A percentile compares a stretch with the other conserved stretches of the same genome.
Evolutionary conservation across 1,140 invertebrate species (phyloP).

Genomic region (Procambarus virginalis): DNA sequence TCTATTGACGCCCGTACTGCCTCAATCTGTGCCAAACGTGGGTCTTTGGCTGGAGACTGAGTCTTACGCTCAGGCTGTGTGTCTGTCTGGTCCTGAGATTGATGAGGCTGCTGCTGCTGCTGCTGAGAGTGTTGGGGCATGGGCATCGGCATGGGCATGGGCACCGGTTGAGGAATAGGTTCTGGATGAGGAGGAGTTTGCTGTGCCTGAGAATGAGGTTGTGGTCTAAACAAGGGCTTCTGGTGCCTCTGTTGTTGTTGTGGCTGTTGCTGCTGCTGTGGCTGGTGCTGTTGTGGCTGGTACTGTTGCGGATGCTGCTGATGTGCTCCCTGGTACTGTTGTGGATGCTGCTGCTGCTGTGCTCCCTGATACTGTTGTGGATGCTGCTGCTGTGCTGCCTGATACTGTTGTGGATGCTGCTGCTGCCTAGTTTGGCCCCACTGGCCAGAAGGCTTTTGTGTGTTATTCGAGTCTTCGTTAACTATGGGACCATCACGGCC

Average conservation of each 20-base stretch:
- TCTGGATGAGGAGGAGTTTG: background rate
- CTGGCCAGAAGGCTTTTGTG: slow-evolving; percentile 71
- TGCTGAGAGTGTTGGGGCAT: background rate
- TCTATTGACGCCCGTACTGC: slow-evolving; percentile 87
- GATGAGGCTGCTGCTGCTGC: slow-evolving; percentile 7
- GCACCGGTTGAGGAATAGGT: slow-evolving; percentile 47
- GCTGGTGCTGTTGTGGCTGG: background rate
- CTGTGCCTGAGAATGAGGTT: background rate
- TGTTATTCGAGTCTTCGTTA: slow-evolving; percentile 42
- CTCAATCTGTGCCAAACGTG: slow-evolving; percentile 79
- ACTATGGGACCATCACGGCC: slow-evolving; percentile 83
- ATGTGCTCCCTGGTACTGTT: background rate
- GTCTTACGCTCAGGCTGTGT: background rate
- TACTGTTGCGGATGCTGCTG: background rate
- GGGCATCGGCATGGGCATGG: slow-evolving; percentile 59
- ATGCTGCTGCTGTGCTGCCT: background rate
- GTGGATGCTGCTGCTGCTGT: background rate
- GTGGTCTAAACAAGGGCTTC: slow-evolving; percentile 25
- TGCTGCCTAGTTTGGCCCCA: slow-evolving; percentile 69
- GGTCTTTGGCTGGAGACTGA: slow-evolving; percentile 33
- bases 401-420: slow-evolving; percentile 65
- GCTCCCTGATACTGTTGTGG: background rate
- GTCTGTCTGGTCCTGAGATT: slow-evolving; percentile 22
- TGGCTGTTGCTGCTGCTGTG: slow-evolving; percentile 3
- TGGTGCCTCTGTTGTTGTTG: slow-evolving; percentile 10